Conservation (phyloP, 2,113 vertebrate genomes). For the Tetrao urogallus region DNA sequence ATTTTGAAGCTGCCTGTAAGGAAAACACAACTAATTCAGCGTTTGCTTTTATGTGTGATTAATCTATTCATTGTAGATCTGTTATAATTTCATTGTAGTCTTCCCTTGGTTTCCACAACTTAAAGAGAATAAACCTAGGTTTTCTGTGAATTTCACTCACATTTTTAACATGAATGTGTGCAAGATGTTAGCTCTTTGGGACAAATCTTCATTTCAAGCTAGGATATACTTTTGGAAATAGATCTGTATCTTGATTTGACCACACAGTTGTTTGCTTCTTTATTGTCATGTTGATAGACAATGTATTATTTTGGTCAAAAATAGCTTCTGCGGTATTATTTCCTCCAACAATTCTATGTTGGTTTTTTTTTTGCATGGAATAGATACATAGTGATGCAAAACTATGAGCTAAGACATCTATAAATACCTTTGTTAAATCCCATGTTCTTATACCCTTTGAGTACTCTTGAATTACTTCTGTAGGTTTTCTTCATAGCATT, state of each 20-base stretch:
- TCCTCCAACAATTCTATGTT: background rate
- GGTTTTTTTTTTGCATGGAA: background rate
- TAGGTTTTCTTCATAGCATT: background rate
- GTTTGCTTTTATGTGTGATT: background rate
- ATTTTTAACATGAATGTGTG: background rate
- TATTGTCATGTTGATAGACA: background rate
- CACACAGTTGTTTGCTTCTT: background rate
- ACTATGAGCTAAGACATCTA: background rate
- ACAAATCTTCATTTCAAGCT: background rate
- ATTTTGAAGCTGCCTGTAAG: background rate
- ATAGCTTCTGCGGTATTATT: background rate
- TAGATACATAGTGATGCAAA: background rate
- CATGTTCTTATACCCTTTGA: background rate
- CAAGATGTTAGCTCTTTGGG: background rate
- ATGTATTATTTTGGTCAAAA: background rate
- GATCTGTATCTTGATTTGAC: background rate
- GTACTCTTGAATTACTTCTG: background rate
- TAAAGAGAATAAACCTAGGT: background rate
- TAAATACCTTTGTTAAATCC: background rate
- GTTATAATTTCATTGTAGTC: background rate
- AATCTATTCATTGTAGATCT: background rate
- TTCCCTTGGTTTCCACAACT: background rate
- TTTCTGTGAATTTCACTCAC: background rate
- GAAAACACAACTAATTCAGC: background rate
- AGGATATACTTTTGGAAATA: background rate